Evolutionary conservation across 2,113 vertebrate species (phyloP), one percentile per base, ranked within the genome.

Genomic region (Sinocyclocheilus anshuiensis): DNA sequence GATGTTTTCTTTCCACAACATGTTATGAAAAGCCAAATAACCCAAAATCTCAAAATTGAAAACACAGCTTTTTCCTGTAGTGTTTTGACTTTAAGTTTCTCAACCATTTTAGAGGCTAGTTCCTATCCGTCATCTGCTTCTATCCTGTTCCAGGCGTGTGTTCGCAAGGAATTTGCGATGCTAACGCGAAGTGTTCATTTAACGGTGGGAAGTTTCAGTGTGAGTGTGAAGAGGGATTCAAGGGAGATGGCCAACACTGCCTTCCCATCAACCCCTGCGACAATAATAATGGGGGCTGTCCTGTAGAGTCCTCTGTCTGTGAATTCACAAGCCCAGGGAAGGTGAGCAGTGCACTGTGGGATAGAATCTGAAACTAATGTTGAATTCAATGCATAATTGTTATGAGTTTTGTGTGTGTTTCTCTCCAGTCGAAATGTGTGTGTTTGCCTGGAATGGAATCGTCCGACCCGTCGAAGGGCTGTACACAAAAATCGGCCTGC

Each of bases 241-340:
- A 95, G 45, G 98, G 97, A 1, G 94, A 99, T 1, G 98, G 97
- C 4, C 94, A 53, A 20, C 83, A 96, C 63, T 99, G 98, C 77
- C 88, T 95, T 77, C 95, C 96, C 22, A 90, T 89, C 83, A 96
- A 99, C 85, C 97, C 95, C 0, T 99, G 98, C 79, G 69, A 91
- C 6, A 11, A 80, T n/a, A 91, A 92, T 93, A 95, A 96, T 0
- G 97, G 97, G 29, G 97, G 96, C 65, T 99, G 98, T 86, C 96
- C 96, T 55, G 81, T 89, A 72, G 94, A 96, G 88, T 95, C 96
- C 4, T 98, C 97, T 0, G 0, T 90, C 29, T 99, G 98, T 89
- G 4, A 95, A 57, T 96, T 94, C 78, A 90, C 71, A 74, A 89
- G 88, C 39, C 94, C 96, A n/a, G 96, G 96, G 87, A 94, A 96